Base-by-base conservation (phyloP, 2,797 vertebrate genomes). In the Denticeps clupeoides region DNA sequence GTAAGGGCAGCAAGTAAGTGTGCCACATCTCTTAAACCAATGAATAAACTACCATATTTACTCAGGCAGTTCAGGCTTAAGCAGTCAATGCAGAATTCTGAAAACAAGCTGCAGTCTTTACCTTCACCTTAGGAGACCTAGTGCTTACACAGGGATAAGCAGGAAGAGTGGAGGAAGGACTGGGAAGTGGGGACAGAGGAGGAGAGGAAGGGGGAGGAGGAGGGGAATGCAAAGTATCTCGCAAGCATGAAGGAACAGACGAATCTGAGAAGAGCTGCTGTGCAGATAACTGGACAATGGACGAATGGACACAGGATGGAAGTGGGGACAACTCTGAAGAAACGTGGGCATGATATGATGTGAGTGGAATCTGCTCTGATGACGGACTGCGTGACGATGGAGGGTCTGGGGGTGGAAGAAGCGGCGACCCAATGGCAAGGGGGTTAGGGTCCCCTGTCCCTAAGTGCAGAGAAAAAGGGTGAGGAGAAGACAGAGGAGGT, bases 61-160 rank as follows among this genome's bases (percentile, higher is more conserved):
- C n/a, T n/a, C n/a, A n/a, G n/a, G n/a, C n/a, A n/a, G n/a, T n/a
- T n/a, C n/a, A n/a, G n/a, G n/a, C n/a, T n/a, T n/a, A n/a, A n/a
- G n/a, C n/a, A n/a, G n/a, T n/a, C n/a, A n/a, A n/a, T n/a, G n/a
- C n/a, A n/a, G 49, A 55, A 38, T 5, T 4, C 16, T 9, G 11
- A 45, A 51, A n/a, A 31, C n/a, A n/a, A 47, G 13, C 42, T 58
- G 52, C 57, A 62, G 40, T 8, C 32, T 70, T 90, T 94, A 97
- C 94, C 91, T 97, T 90, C 60, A 84, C 53, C 42, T 83, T 80
- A 45, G 86, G 75, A 65, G 86, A 84, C 56, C 72, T 82, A 72
- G 72, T 73, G 62, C 87, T 82, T 70, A 81, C 80, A 49, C 72
- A 81, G 59, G 79, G 70, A 28, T 75, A 70, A 23, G 58, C 40